These are phyloP conservation scores for Drosophila limbata DNA, from an alignment of 2,888 invertebrate genomes.

Conservation along the genomic window DNA sequence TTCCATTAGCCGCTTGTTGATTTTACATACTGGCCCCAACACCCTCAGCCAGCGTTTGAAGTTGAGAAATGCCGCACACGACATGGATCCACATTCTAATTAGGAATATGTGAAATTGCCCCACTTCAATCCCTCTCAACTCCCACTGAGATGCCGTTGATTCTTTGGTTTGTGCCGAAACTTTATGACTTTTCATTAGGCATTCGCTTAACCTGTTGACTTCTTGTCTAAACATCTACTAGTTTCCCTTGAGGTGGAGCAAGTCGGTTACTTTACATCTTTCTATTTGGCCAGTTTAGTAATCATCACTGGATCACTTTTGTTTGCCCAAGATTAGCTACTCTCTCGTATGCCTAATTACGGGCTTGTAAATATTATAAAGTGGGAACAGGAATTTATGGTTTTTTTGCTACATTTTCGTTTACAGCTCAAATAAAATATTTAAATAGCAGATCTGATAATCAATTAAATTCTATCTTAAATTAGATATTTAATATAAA, in stretches of 20 bases:
- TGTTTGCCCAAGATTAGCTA: constrained; percentile 11
- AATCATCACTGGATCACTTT: constrained; percentile 7
- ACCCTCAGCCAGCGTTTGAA: constrained; percentile 37
- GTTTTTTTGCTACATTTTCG: too few species aligned
- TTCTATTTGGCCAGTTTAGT: constrained; percentile 6
- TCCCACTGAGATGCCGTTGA: constrained; percentile 28
- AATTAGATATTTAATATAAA: too few species aligned
- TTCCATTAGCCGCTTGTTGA: constrained; percentile 49
- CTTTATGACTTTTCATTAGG: constrained; percentile 47
- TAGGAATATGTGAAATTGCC: constrained; percentile 45
- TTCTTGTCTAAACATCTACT: constrained; percentile 30
- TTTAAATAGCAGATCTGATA: too few species aligned
- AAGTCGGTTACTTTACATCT: constrained; percentile 28
- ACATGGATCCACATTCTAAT: constrained; percentile 58
- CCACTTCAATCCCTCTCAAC: not conserved
- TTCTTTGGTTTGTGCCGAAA: constrained; percentile 36
- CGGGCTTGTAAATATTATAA: not conserved
- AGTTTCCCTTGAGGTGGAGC: not conserved
- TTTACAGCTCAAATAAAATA: too few species aligned
- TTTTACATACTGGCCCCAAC: constrained; percentile 20
- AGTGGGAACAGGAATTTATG: not conserved
- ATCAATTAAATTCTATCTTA: too few species aligned
- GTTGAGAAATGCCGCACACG: constrained; percentile 47
- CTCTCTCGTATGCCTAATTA: not conserved
- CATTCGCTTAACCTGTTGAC: constrained; percentile 54